Evolutionary conservation across 2,888 invertebrate species (phyloP).

Genomic region (Panorpa germanica): DNA sequence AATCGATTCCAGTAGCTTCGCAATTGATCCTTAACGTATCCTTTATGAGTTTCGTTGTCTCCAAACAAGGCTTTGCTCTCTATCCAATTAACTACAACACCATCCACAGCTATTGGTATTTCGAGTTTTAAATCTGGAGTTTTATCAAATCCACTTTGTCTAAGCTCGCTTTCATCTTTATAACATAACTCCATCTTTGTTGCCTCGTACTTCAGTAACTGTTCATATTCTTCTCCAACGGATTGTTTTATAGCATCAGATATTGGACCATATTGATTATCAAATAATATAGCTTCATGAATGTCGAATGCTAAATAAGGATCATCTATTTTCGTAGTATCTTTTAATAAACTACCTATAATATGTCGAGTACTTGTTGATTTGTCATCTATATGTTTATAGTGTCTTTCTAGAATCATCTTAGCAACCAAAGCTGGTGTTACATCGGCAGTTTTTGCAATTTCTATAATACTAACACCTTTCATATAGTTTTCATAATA

Average conservation of each 20-base stretch:
- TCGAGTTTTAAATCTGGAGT: constrained; percentile 87
- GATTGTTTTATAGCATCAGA: constrained; percentile 61
- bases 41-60: constrained; percentile 59
- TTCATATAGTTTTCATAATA: too few relatives aligned
- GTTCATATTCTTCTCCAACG: constrained; percentile 72
- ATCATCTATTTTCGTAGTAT: too few relatives aligned
- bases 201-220: constrained; percentile 27
- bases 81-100: constrained; percentile 81
- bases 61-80: constrained; percentile 95
- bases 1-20: constrained; percentile 84
- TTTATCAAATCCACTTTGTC: constrained; percentile 77
- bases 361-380: constrained; percentile 17
- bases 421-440: constrained; percentile 21
- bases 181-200: constrained; percentile 36
- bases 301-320: too few relatives aligned
- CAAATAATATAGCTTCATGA: too few relatives aligned
- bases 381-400: too few relatives aligned
- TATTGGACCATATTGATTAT: constrained; percentile 69
- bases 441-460: constrained; percentile 20
- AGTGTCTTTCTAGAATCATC: too few relatives aligned
- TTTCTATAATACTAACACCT: constrained; percentile 17
- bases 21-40: constrained; percentile 68
- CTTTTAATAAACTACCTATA: too few relatives aligned
- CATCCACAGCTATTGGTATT: constrained; percentile 71
- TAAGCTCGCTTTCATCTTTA: constrained; percentile 58